phyloP scores from a whole-genome alignment of 1,140 invertebrate species.

The Akabosia matsudoensis region DNA sequence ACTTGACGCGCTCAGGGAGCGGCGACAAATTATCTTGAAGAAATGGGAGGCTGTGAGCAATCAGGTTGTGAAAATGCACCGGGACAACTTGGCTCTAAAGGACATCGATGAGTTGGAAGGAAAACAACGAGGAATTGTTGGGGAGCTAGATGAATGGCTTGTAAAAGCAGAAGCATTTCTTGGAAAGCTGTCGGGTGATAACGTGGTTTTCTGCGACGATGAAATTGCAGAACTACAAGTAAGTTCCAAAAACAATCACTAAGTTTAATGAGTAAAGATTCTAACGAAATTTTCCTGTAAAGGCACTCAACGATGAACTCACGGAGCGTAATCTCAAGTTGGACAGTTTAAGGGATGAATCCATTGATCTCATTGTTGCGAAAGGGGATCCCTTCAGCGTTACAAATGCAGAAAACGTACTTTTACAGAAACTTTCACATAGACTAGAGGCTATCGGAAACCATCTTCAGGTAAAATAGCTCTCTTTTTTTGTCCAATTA shows the following conservation, averaged over 20 bases:
- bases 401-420: constrained; percentile 37
- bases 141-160: constrained; percentile 56
- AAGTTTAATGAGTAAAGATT: neutral
- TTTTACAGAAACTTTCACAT: constrained; percentile 39
- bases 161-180: constrained; percentile 54
- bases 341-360: constrained; percentile 39
- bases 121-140: constrained; percentile 39
- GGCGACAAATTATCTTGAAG: constrained; percentile 49
- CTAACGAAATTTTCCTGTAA: neutral
- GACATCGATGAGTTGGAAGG: constrained; percentile 35
- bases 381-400: constrained; percentile 40
- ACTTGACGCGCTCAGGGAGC: constrained; percentile 61
- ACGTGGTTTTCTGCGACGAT: constrained; percentile 68
- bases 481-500: constrained; percentile 13
- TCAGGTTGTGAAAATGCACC: constrained; percentile 34
- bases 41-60: constrained; percentile 50
- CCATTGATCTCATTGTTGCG: constrained; percentile 36
- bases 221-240: constrained; percentile 51
- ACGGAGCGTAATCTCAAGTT: constrained; percentile 34
- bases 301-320: constrained; percentile 42
- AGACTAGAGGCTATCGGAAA: constrained; percentile 41
- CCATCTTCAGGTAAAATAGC: constrained; percentile 39
- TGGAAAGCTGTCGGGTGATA: constrained; percentile 62
- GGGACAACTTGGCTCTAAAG: constrained; percentile 8
- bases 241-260: neutral